Conservation (phyloP, 2,113 vertebrate species). For the Paralichthys olivaceus region DNA sequence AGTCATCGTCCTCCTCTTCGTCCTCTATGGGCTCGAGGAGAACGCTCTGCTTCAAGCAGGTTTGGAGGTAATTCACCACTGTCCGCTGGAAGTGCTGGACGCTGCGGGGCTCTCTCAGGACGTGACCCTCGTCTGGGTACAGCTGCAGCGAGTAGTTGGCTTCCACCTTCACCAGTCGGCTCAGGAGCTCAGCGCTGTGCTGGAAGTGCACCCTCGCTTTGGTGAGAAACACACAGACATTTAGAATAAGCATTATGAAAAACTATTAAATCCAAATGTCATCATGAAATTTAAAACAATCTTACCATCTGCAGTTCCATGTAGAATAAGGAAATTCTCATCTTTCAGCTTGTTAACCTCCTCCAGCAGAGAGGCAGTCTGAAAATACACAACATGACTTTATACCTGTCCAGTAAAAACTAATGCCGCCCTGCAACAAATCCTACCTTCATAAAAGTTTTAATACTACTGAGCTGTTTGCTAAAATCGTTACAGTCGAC, state of each 20-base stretch:
- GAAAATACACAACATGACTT: slow-evolving; percentile 32
- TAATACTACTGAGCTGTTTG: not conserved
- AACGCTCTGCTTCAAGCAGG: slow-evolving; percentile 79
- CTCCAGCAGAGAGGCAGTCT: slow-evolving; percentile 85
- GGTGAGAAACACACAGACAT: not conserved
- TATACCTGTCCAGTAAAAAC: not conserved
- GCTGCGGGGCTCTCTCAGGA: slow-evolving; percentile 76
- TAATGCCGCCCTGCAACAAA: slow-evolving; percentile 10
- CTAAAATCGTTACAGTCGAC: not conserved
- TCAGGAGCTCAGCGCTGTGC: slow-evolving; percentile 86
- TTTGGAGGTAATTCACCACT: slow-evolving; percentile 80
- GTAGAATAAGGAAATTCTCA: slow-evolving; percentile 83
- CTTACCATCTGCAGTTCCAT: slow-evolving; percentile 88
- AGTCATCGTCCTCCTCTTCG: slow-evolving; percentile 79
- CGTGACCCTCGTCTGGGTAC: slow-evolving; percentile 86
- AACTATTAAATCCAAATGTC: not conserved
- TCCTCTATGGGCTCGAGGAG: slow-evolving; percentile 60
- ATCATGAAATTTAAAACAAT: not conserved
- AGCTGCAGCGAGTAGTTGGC: slow-evolving; percentile 86
- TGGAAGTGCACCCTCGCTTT: slow-evolving; percentile 87
- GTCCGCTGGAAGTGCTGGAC: slow-evolving; percentile 81
- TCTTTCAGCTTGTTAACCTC: slow-evolving; percentile 83
- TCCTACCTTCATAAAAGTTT: slow-evolving; percentile 5
- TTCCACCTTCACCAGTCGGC: slow-evolving; percentile 82
- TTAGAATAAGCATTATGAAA: not conserved